Evolutionary conservation across 1,140 invertebrate genomes (phyloP), one percentile per base, ranked within the genome.

Genomic region (Babylonia areolata): DNA sequence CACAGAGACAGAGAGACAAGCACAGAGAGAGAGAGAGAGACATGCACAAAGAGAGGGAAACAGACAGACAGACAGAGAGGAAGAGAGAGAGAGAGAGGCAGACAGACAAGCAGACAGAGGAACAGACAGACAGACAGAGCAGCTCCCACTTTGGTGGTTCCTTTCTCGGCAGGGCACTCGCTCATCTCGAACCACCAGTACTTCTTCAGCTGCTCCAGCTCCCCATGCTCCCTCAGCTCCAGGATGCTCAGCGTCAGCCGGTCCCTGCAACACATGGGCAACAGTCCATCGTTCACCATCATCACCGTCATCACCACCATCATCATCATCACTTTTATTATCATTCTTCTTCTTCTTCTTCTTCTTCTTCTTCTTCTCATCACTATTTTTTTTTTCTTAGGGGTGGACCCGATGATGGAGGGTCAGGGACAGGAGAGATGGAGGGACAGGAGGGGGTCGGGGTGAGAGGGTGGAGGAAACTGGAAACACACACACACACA

Each of bases 101-200:
- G 17, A 64, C 23, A 3, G 17, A 64, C 6, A 15, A 20, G 28
- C 58, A 64, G 58, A 64, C 58, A 64, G 3, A 64, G 9, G 3
- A 23, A 28, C 28, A 64, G 58, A 64, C 9, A 64, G 58, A 64
- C 2, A n/a, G n/a, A n/a, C n/a, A n/a, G n/a, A n/a, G n/a, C n/a
- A n/a, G n/a, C n/a, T n/a, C n/a, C n/a, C 31, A 73, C 71, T 73
- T 73, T 73, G n/a, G 71, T 73, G 28, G n/a, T 35, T 12, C 73
- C 73, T 33, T 85, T 84, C 42, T 89, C 87, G 46, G 87, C 85
- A 3, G 89, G 90, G 88, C 97, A 98, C 93, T 98, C 97, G 23
- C 97, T 97, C 0, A 97, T 97, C 91, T 98, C 97, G 94, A 99
- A 98, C 98, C 98, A 99, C 98, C 98, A 99, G 94, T 98, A 98